These are phyloP conservation scores for Papilio polyxenes DNA, from an alignment of 1,140 invertebrate genomes.

Conservation along the genomic window DNA sequence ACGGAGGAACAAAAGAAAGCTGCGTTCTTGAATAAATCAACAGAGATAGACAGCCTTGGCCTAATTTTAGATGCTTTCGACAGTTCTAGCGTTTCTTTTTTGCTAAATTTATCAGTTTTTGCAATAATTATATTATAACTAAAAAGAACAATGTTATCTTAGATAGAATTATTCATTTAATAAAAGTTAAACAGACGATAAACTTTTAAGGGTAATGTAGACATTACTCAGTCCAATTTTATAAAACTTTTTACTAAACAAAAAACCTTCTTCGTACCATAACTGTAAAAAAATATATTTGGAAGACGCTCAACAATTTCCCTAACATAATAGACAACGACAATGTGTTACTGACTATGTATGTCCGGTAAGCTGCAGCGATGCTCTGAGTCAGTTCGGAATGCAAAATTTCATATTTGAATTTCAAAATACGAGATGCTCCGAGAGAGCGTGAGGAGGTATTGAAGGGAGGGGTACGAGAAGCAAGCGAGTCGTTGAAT, in stretches of 20 bases:
- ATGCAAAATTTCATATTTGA: constrained; percentile 77
- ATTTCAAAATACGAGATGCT: constrained; percentile 70
- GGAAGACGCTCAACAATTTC: neutral
- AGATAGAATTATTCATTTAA: too few species aligned
- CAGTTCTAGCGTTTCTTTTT: neutral
- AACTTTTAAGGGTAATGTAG: too few species aligned
- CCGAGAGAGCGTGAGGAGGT: constrained; percentile 41
- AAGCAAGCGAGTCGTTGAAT: constrained; percentile 51
- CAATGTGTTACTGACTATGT: constrained; percentile 35
- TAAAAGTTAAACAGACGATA: too few species aligned
- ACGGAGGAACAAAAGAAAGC: constrained; percentile 31
- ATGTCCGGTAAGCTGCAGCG: constrained; percentile 50
- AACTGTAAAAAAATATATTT: neutral
- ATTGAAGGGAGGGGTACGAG: neutral
- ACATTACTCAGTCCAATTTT: neutral
- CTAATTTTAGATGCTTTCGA: constrained; percentile 1
- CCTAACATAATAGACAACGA: constrained; percentile 20
- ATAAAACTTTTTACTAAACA: neutral
- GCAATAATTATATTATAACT: neutral
- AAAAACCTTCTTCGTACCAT: too few species aligned
- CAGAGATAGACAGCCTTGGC: neutral
- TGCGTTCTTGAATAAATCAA: constrained; percentile 19
- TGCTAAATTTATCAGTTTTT: neutral
- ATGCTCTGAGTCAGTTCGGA: constrained; percentile 63
- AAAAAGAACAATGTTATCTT: too few species aligned